Evolutionary conservation across 1,140 invertebrate species (phyloP), one percentile per base, ranked within the genome.

Genomic region (Drosophila ironensis): DNA sequence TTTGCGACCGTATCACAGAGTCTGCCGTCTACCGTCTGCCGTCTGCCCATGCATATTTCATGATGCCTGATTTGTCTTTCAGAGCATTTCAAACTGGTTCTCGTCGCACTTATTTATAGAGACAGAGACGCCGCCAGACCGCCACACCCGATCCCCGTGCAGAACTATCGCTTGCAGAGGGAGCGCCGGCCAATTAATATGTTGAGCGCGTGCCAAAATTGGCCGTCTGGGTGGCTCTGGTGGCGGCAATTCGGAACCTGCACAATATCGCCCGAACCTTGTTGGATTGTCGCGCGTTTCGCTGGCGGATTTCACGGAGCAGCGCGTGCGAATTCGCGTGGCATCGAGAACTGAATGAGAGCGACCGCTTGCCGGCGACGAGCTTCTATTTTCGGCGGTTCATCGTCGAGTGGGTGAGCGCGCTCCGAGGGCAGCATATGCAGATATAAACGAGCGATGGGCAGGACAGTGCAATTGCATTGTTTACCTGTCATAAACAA

Each of bases 271-370:
- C n/a, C n/a, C 12, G 17, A 7, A 40, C 24, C n/a, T n/a, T n/a
- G n/a, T 19, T 19, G 7, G 24, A 4, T 41, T 8, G 19, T 27
- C 28, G 8, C 20, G 24, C 19, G 11, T 28, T 44, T 37, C 25
- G 22, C 50, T 63, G 40, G 19, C 59, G 59, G 22, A 54, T 54
- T 11, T 27, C 17, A 30, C 14, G 22, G 41, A 45, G 41, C 22
- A 12, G 50, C 72, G 77, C 68, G 77, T 81, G 72, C 67, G 56
- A 75, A 76, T 72, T 66, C 77, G 67, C 56, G 67, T 81, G 68
- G 66, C 60, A 75, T 45, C 72, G 66, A 63, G 33, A 46, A 82
- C 77, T 72, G 72, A 82, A 64, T 72, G 78, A 54, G 71, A 64
- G 42, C n/a, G n/a, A 41, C 11, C 25, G 44, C 45, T 37, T 45